Base-by-base conservation (phyloP, 2,888 invertebrate species). In the Omphaloscelis lunosa region DNA sequence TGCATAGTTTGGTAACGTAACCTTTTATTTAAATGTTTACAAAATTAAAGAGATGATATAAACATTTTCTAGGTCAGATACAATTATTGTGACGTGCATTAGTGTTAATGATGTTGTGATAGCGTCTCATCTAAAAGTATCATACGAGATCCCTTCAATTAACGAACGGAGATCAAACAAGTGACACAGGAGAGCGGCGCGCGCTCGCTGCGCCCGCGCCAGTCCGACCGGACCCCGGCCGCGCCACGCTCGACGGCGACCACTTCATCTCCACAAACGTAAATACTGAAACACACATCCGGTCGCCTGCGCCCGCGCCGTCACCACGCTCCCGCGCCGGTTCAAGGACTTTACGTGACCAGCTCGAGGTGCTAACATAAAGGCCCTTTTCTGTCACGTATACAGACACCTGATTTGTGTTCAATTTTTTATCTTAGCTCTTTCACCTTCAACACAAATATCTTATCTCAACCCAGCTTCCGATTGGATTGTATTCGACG, bases 341-440 rank as follows among this genome's bases (percentile, higher is more conserved):
- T 92, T 94, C 94, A 95, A 95, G 95, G 95, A 86, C 86, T 86
- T 83, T 90, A 94, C 95, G 95, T 95, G 95, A 93, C 91, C 92
- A 89, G 88, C 86, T 84, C 91, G 89, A 94, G 90, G 93, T 93
- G 93, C 89, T 94, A 93, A 95, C 93, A 93, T 92, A 95, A 95
- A 95, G 92, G 89, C 85, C 90, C 92, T 93, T 91, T 86, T 85
- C 79, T 84, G 92, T 94, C 96, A 95, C 95, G 95, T 95, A 95
- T 85, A 84, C 85, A 82, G 87, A 82, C 91, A 91, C 87, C 90
- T 91, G 87, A 93, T 90, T 94, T 92, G 89, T 92, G 84, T 92
- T 90, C 88, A 87, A 86, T 95, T 95, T 94, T 95, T 96, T 96
- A 95, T 95, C 94, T 87, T 74, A 90, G 84, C 83, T 93, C 92